A percentile compares a stretch with the other conserved stretches of the same genome.
Conservation (phyloP, 92 coral and sea anemone species). For the Paragorgia papillata region DNA sequence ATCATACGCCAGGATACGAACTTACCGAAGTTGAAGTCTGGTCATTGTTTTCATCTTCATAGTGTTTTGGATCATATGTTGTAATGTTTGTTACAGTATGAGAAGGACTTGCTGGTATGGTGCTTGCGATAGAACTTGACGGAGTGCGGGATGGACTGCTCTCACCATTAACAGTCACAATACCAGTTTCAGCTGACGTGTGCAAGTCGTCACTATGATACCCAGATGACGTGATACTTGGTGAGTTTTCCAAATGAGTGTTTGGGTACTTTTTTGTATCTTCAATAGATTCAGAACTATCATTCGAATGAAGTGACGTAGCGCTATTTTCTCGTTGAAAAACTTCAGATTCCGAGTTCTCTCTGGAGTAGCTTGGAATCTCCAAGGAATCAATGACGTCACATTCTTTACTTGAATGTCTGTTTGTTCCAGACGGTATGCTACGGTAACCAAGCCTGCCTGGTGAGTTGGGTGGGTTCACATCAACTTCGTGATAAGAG, state of each 20-base stretch:
- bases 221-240: constrained; percentile 91
- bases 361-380: background rate
- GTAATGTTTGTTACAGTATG: constrained; percentile 54
- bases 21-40: background rate
- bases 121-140: background rate
- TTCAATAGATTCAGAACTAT: constrained; percentile 57
- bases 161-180: constrained; percentile 17
- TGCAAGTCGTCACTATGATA: constrained; percentile 91
- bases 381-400: background rate
- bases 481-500: constrained; percentile 63
- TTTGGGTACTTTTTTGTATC: constrained; percentile 48
- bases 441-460: constrained; percentile 90
- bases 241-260: constrained; percentile 74
- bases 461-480: constrained; percentile 55
- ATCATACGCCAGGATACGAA: too few relatives aligned
- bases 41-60: constrained; percentile 76
- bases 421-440: constrained; percentile 53
- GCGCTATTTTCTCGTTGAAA: constrained; percentile 33
- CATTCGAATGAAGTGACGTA: constrained; percentile 36
- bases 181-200: constrained; percentile 3
- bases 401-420: constrained; percentile 15
- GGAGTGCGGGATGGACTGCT: constrained; percentile 25
- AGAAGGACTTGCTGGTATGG: constrained; percentile 52
- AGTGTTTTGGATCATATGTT: constrained; percentile 88
- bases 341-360: constrained; percentile 20